Evolutionary conservation across 2,113 vertebrate species (phyloP).

Genomic region (Panthera uncia): DNA sequence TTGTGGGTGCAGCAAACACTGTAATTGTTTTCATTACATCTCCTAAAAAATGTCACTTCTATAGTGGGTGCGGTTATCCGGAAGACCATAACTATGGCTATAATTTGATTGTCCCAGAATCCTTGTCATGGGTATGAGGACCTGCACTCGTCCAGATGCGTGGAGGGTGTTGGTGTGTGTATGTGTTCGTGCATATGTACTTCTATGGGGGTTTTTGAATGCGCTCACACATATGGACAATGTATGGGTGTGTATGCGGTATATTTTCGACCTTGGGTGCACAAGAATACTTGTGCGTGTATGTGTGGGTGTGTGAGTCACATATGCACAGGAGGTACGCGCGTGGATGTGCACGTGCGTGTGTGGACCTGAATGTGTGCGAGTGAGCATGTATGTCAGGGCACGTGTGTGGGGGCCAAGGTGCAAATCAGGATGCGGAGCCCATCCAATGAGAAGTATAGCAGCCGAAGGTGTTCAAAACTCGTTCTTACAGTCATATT

Average conservation of each 20-base stretch:
- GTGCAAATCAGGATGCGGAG: slow-evolving; percentile 56
- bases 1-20: slow-evolving; percentile 58
- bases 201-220: neutral
- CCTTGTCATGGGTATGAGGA: slow-evolving; percentile 47
- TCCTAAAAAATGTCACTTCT: slow-evolving; percentile 78
- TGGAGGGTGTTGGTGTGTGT: neutral
- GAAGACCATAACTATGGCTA: slow-evolving; percentile 87
- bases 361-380: neutral
- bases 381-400: neutral
- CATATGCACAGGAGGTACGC: neutral
- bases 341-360: neutral
- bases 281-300: neutral
- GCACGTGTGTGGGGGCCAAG: neutral
- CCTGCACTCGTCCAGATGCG: neutral
- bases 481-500: slow-evolving; percentile 81
- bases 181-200: neutral
- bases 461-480: slow-evolving; percentile 79
- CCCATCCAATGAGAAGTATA: slow-evolving; percentile 76
- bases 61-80: slow-evolving; percentile 73
- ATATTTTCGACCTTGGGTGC: neutral
- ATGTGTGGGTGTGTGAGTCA: neutral
- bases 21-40: slow-evolving; percentile 73
- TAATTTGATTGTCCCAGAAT: slow-evolving; percentile 72
- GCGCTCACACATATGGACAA: neutral
- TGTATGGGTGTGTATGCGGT: neutral